Evolutionary conservation across 1,140 invertebrate genomes (phyloP).

Genomic region (Drosophila nigrodunni): DNA sequence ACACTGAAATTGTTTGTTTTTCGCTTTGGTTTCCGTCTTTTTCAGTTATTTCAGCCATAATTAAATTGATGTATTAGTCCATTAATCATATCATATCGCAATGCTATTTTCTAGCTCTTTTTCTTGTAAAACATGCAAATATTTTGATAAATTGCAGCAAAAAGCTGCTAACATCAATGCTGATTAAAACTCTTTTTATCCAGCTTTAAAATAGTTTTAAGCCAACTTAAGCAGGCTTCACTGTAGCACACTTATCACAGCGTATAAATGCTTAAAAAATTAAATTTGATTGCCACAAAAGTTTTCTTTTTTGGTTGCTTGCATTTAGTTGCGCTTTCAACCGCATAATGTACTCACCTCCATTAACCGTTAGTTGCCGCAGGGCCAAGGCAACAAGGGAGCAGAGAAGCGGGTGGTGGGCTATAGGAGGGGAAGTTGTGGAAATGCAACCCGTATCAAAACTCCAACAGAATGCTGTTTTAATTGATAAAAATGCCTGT

Average conservation of each 20-base stretch:
- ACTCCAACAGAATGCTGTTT: slow-evolving; percentile 52
- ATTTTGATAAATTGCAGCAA: slow-evolving; percentile 6
- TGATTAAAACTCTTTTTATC: too few species aligned
- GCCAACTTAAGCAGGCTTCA: background rate
- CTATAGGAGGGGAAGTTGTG: background rate
- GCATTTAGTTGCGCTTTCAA: slow-evolving; percentile 51
- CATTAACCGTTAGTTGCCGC: slow-evolving; percentile 62
- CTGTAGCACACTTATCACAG: background rate
- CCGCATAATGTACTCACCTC: slow-evolving; percentile 40
- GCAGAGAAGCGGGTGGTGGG: background rate
- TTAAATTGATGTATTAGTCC: slow-evolving; percentile 77
- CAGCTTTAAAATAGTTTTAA: background rate
- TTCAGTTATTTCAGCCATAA: slow-evolving; percentile 48
- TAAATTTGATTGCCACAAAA: slow-evolving; percentile 33
- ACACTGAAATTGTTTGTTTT: slow-evolving; percentile 36
- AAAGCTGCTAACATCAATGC: too few species aligned
- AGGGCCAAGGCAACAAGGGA: slow-evolving; percentile 3
- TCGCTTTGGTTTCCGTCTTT: slow-evolving; percentile 28
- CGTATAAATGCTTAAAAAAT: background rate
- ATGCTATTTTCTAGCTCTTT: slow-evolving; percentile 16
- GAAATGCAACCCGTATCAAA: slow-evolving; percentile 51
- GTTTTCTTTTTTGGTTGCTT: slow-evolving; percentile 27
- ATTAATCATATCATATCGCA: slow-evolving; percentile 33
- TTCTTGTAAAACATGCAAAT: background rate
- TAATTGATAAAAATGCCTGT: slow-evolving; percentile 70